phyloP scores from a whole-genome alignment of 1,140 invertebrate species.

The Idris sp. region DNA sequence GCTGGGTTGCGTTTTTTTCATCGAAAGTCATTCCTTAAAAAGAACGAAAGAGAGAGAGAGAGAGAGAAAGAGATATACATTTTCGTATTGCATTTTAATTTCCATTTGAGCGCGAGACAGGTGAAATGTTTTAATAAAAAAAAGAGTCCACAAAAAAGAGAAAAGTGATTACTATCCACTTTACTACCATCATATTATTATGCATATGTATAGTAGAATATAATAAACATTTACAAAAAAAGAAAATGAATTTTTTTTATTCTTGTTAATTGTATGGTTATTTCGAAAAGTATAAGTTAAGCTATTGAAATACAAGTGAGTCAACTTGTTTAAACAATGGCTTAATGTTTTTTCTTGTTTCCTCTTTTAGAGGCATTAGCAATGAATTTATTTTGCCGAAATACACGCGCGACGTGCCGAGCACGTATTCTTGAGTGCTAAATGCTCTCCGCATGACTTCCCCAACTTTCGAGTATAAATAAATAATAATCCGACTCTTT shows the following conservation, averaged over 20 bases:
- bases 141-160: background rate
- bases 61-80: conserved; percentile 9
- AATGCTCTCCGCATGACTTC: conserved; percentile 43
- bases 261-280: background rate
- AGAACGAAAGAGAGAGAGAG: background rate
- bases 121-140: conserved; percentile 15
- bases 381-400: conserved; percentile 58
- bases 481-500: conserved; percentile 40
- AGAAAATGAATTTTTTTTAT: no score
- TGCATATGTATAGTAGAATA: conserved; percentile 45
- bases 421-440: conserved; percentile 58
- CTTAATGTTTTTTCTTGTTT: conserved; percentile 40
- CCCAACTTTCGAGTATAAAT: conserved; percentile 54
- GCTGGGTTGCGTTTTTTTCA: conserved; percentile 18
- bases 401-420: conserved; percentile 52
- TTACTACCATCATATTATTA: conserved; percentile 46
- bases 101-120: conserved; percentile 22
- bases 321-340: conserved; percentile 29
- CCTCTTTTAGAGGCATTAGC: conserved; percentile 34
- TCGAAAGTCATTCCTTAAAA: conserved; percentile 40
- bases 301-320: conserved; percentile 2
- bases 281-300: no score
- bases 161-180: conserved; percentile 16
- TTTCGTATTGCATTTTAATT: conserved; percentile 36
- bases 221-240: conserved; percentile 49